Percentiles rank a stretch among this genome's conserved stretches.
Evolutionary conservation across 2,113 vertebrate species (phyloP).

Genomic region (Clarias magur): DNA sequence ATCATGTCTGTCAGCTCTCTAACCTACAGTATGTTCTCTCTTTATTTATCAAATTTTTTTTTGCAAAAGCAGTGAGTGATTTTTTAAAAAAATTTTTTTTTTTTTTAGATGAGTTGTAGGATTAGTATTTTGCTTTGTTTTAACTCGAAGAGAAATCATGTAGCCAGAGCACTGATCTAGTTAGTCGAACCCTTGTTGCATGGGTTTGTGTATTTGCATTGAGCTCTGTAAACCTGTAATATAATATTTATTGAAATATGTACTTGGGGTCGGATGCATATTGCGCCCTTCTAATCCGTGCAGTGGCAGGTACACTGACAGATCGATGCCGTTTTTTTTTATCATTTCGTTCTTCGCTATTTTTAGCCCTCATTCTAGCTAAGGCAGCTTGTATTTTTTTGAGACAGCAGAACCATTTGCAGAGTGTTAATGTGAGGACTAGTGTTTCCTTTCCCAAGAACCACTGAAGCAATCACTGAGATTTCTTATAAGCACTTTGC

Average conservation of each 20-base stretch:
- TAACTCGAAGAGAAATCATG: constrained; percentile 22
- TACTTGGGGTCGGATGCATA: constrained; percentile 52
- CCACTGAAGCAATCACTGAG: constrained; percentile 35
- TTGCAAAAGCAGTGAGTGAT: constrained; percentile 14
- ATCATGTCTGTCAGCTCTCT: neutral
- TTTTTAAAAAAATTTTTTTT: neutral
- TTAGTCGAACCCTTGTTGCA: constrained; percentile 30
- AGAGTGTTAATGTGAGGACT: constrained; percentile 1
- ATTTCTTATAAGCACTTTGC: constrained; percentile 35
- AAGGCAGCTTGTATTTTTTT: neutral
- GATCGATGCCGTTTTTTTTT: constrained; percentile 31
- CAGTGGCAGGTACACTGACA: constrained; percentile 56
- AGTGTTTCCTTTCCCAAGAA: constrained; percentile 15
- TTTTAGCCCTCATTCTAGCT: neutral
- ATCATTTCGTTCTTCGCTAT: neutral
- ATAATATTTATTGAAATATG: constrained; percentile 58
- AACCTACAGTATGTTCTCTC: neutral
- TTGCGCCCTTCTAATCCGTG: constrained; percentile 37
- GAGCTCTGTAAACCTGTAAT: constrained; percentile 44
- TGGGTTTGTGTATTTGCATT: constrained; percentile 47
- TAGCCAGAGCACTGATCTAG: constrained; percentile 35
- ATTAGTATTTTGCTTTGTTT: constrained; percentile 21
- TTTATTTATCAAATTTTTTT: neutral
- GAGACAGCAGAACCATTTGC: neutral
- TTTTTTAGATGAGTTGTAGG: constrained; percentile 15